Evolutionary conservation across 2,888 invertebrate species (phyloP).

Genomic region (Busseola fusca): DNA sequence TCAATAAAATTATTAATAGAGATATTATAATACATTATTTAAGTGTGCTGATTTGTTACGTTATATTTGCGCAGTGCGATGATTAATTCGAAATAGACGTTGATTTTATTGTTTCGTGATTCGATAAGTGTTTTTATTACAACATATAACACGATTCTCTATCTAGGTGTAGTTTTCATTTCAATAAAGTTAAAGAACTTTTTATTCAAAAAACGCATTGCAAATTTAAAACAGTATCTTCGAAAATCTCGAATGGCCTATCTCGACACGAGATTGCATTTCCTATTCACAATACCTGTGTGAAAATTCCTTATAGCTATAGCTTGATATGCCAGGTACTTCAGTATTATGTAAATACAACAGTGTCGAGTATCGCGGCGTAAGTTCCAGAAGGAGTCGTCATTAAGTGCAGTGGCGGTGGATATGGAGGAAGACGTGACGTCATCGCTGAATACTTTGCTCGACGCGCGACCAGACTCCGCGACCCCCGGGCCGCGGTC

Average conservation of each 20-base stretch:
- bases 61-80: neutral
- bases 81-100: neutral
- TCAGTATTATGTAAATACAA: slow-evolving; percentile 44
- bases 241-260: neutral
- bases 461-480: slow-evolving; percentile 92
- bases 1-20: neutral
- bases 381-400: slow-evolving; percentile 92
- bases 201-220: neutral
- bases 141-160: neutral
- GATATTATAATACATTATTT: neutral
- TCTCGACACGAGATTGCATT: neutral
- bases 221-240: neutral
- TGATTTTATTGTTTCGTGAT: neutral
- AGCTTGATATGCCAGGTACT: slow-evolving; percentile 33
- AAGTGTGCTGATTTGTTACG: neutral
- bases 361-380: slow-evolving; percentile 56
- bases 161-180: neutral
- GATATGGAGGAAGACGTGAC: slow-evolving; percentile 98
- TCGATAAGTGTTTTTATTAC: neutral
- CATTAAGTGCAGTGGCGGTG: slow-evolving; percentile 95
- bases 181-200: neutral
- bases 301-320: slow-evolving; percentile 3
- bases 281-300: slow-evolving; percentile 10
- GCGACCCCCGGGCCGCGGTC: slow-evolving; percentile 82
- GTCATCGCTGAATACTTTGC: slow-evolving; percentile 96